Conservation (phyloP, 2,888 invertebrate species). For the Yponomeuta cagnagella region DNA sequence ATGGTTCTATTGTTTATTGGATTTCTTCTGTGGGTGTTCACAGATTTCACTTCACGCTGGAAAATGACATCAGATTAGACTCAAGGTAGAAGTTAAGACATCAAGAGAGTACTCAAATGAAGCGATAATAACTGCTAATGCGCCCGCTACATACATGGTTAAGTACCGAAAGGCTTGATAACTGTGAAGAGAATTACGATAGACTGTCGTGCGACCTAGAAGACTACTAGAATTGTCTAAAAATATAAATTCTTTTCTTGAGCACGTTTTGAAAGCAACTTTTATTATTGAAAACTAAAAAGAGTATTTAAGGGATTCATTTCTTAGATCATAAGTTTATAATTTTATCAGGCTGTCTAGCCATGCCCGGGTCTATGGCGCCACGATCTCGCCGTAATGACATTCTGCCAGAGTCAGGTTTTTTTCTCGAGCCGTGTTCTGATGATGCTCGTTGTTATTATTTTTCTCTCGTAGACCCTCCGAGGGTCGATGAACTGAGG, state of each 20-base stretch:
- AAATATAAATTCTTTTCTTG: background rate
- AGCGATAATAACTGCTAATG: conserved; percentile 2
- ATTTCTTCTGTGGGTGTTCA: conserved; percentile 39
- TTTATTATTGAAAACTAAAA: background rate
- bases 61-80: background rate
- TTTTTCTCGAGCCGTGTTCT: conserved; percentile 64
- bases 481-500: conserved; percentile 46
- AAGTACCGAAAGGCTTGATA: conserved; percentile 4
- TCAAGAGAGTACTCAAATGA: conserved; percentile 1
- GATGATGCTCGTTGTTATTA: conserved; percentile 67
- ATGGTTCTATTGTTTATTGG: conserved; percentile 55
- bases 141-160: background rate
- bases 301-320: background rate
- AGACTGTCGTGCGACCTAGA: background rate
- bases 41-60: background rate
- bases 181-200: conserved; percentile 6
- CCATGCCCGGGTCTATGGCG: conserved; percentile 40
- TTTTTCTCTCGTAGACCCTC: conserved; percentile 56
- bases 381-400: conserved; percentile 63
- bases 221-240: background rate
- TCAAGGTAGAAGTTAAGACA: background rate
- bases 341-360: background rate
- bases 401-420: conserved; percentile 61
- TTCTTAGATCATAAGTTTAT: background rate
- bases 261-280: background rate